Percentiles rank a stretch among this genome's conserved stretches.
phyloP scores from a whole-genome alignment of 2,888 invertebrate genomes.

The Tenthredo amoena region DNA sequence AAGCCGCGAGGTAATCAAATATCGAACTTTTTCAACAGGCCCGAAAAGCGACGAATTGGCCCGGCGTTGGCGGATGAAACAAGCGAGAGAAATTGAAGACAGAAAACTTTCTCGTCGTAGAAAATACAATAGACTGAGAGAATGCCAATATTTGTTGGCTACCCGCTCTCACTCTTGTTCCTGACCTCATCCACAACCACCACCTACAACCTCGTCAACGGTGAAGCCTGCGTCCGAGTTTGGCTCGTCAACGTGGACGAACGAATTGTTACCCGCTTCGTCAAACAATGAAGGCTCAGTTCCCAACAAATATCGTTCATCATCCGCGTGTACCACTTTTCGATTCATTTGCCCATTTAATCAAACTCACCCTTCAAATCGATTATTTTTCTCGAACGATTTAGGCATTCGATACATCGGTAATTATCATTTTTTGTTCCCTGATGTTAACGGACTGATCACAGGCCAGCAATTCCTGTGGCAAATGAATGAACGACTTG shows the following conservation, averaged over 20 bases:
- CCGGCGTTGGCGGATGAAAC: conserved; percentile 40
- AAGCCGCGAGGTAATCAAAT: conserved; percentile 41
- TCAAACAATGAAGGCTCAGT: conserved; percentile 2
- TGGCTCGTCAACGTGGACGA: background rate
- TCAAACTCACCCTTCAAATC: background rate
- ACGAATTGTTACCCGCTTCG: conserved; percentile 12
- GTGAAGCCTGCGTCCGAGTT: conserved; percentile 30
- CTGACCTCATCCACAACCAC: background rate
- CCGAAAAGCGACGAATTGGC: conserved; percentile 23
- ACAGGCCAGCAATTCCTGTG: background rate
- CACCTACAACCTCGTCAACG: conserved; percentile 12
- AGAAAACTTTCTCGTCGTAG: conserved; percentile 42
- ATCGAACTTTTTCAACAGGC: conserved; percentile 29
- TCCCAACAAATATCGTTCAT: conserved; percentile 17
- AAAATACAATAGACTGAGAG: conserved; percentile 49
- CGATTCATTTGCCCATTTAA: background rate
- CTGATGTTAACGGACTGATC: background rate
- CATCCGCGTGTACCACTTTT: background rate
- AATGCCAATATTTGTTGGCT: conserved; percentile 51
- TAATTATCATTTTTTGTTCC: background rate
- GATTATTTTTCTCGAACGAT: background rate
- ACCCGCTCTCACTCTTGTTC: conserved; percentile 20
- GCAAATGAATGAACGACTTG: background rate
- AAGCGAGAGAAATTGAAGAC: conserved; percentile 42
- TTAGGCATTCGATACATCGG: background rate